Evolutionary conservation across 1,140 invertebrate genomes (phyloP), one percentile per base, ranked within the genome.

Genomic region (Lepeophtheirus salmonis): DNA sequence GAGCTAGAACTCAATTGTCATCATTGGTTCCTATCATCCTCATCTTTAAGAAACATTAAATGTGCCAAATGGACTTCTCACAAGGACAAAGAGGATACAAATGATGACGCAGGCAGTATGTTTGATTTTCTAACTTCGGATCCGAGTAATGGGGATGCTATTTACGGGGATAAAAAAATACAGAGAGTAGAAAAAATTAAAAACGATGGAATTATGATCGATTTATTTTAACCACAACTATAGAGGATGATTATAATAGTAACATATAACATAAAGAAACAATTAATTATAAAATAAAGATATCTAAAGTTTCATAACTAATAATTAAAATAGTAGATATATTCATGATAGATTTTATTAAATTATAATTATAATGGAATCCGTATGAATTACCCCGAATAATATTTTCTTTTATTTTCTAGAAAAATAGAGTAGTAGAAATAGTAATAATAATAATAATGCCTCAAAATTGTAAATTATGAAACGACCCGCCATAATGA

Each of bases 201-300:
- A n/a, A n/a, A n/a, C n/a, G n/a, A n/a, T n/a, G n/a, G n/a, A n/a
- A n/a, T n/a, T n/a, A n/a, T n/a, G n/a, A n/a, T n/a, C n/a, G n/a
- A n/a, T n/a, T n/a, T n/a, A n/a, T n/a, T n/a, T n/a, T n/a, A n/a
- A n/a, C n/a, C n/a, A n/a, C n/a, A n/a, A n/a, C n/a, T n/a, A 41
- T n/a, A 41, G n/a, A 41, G n/a, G n/a, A n/a, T 41, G 30, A 41
- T 41, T 41, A 41, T n/a, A n/a, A 41, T n/a, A 41, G n/a, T 41
- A 10, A 41, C 6, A 41, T n/a, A 41, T 41, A 41, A n/a, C n/a
- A n/a, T 41, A 41, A 41, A n/a, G 30, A n/a, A 41, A 10, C 30
- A 41, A 41, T 41, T 6, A 10, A 10, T 41, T 6, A 41, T 6
- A 41, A 10, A 41, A 41, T 41, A 41, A 41, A 10, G 30, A 41